Conservation (phyloP, 2,113 vertebrate species). For the Ophthalmolycus amberensis region DNA sequence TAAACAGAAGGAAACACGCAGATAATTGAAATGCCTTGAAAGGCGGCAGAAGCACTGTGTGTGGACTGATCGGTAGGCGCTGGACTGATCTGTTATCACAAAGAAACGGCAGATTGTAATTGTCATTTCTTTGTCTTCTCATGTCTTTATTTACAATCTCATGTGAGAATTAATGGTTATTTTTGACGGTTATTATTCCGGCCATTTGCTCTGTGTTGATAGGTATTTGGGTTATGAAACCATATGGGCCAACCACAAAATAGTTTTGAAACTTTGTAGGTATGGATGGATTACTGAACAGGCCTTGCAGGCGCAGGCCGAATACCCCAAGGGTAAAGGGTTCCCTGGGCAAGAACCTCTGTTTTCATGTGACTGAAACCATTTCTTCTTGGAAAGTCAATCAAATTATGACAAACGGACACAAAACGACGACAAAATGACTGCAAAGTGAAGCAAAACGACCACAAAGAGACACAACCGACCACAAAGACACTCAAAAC, state of each 20-base stretch:
- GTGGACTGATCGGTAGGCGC: neutral
- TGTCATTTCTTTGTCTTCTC: neutral
- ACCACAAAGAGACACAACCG: neutral
- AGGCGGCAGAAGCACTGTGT: neutral
- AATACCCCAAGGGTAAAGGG: neutral
- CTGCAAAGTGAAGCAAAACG: neutral
- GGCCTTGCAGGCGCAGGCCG: neutral
- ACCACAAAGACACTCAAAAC: no score
- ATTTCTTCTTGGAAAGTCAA: neutral
- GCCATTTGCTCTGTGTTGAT: neutral
- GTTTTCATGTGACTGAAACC: no score
- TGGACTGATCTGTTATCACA: neutral
- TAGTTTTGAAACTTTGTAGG: neutral
- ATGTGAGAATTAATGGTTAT: neutral
- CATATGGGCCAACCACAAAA: neutral
- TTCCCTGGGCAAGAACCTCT: neutral
- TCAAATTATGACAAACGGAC: neutral
- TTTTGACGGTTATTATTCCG: neutral
- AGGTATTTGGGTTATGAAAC: constrained; percentile 3
- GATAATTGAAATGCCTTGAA: constrained; percentile 5
- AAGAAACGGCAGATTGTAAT: neutral
- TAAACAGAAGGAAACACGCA: neutral
- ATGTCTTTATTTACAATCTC: neutral
- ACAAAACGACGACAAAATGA: neutral
- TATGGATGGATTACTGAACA: neutral